Percentiles rank a stretch among this genome's conserved stretches.
Evolutionary conservation across 2,113 vertebrate species (phyloP).

Genomic region (Erythrocebus patas): DNA sequence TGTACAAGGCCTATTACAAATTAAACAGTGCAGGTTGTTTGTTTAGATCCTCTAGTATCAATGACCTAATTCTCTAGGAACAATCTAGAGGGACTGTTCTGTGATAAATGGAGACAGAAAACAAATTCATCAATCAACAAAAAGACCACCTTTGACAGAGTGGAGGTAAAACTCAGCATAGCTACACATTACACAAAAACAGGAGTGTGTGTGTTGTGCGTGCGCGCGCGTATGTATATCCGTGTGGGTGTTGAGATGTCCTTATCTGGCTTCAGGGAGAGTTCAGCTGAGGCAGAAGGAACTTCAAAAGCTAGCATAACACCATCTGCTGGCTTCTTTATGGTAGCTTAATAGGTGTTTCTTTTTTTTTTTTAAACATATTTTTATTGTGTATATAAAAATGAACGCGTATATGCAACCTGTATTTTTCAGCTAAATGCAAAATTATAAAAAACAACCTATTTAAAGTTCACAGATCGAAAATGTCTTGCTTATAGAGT

Average conservation of each 20-base stretch:
- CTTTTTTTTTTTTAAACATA: background rate
- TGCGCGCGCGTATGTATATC: rapidly evolving
- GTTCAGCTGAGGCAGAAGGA: background rate
- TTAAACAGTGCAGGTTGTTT: background rate
- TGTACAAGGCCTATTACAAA: background rate
- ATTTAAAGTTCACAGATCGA: background rate
- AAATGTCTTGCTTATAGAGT: background rate
- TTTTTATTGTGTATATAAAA: background rate
- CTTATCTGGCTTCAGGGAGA: background rate
- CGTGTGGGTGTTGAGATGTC: rapidly evolving
- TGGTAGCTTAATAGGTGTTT: background rate
- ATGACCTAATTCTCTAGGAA: background rate
- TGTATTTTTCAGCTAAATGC: background rate
- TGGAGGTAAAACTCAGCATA: background rate
- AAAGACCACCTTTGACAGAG: background rate
- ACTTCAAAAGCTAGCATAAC: background rate
- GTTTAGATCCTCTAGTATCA: background rate
- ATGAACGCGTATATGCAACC: background rate
- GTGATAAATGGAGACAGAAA: background rate
- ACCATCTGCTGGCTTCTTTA: background rate
- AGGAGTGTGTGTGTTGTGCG: too few species aligned
- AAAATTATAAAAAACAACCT: background rate
- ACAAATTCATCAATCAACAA: background rate
- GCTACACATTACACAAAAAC: background rate
- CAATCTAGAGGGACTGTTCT: background rate